Evolutionary conservation across 1,140 invertebrate species (phyloP), one percentile per base, ranked within the genome.

Genomic region (Caenorhabditis latens): DNA sequence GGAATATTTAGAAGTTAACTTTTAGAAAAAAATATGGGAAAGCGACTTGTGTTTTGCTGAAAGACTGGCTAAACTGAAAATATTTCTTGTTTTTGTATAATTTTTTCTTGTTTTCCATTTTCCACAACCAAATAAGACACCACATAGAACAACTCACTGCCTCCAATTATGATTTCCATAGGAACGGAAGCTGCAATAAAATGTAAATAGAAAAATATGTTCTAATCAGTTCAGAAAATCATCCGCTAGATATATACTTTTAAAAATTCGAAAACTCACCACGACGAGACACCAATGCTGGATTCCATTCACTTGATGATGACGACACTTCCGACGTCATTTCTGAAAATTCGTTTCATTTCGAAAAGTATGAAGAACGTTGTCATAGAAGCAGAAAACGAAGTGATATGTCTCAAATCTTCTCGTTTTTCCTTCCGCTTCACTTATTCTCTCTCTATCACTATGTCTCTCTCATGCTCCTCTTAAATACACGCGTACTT

Each of bases 161-260:
- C 46, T 79, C 71, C 71, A 79, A 79, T 79, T 50, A 79, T 50
- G 7, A 79, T 79, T 14, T 79, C 71, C 71, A 79, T 79, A 42
- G 71, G 71, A 79, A 79, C 71, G n/a, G 71, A 79, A 19, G 71
- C 71, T 79, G 71, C 9, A 71, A 79, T 32, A 43, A 19, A 19
- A 43, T 7, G 2, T n/a, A 14, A 67, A 67, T 11, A 9, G 6
- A 67, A 21, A 2, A 42, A 67, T 67, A 40, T 7, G 24, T 63
- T 63, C 32, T 21, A 21, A 53, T 16, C 50, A 53, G 16, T 53
- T 53, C 50, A 16, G 2, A 32, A 32, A 32, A 53, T 53, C 50
- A 53, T 53, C 16, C 50, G 50, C 4, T 9, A 58, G 3, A 32
- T 21, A 63, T 9, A 63, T n/a, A n/a, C n/a, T 46, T 5, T 5